Evolutionary conservation across 2,888 invertebrate genomes (phyloP).

Genomic region (Sthenelais limicola): DNA sequence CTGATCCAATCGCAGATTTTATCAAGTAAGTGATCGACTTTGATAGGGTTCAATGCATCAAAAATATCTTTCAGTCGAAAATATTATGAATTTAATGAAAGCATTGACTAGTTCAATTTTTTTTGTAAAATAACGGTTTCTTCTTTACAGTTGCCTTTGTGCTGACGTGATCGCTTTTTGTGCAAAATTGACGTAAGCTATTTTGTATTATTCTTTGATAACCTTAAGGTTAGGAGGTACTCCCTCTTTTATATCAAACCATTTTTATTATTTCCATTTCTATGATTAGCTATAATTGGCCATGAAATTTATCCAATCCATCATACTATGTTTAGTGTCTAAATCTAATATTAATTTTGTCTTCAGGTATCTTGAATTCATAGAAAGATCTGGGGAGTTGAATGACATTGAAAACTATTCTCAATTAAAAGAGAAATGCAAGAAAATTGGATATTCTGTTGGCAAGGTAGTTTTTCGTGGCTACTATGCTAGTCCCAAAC

Average conservation of each 20-base stretch:
- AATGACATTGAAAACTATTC: constrained; percentile 63
- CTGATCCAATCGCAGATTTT: constrained; percentile 69
- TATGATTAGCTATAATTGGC: no score
- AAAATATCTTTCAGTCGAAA: not conserved
- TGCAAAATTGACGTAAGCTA: constrained; percentile 62
- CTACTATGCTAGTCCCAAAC: constrained; percentile 64
- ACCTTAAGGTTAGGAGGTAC: no score
- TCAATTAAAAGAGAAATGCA: constrained; percentile 62
- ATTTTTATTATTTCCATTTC: no score
- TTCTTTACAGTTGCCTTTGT: constrained; percentile 61
- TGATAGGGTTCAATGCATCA: not conserved
- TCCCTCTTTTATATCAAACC: no score
- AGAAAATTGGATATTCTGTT: constrained; percentile 62
- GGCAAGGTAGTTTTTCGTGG: constrained; percentile 69
- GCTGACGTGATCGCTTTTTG: constrained; percentile 68
- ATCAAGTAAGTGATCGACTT: constrained; percentile 61
- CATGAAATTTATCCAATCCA: no score
- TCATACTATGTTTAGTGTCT: no score
- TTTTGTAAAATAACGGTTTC: constrained; percentile 36
- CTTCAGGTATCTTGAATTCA: constrained; percentile 68
- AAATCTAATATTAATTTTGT: no score
- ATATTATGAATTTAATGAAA: no score
- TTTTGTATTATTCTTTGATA: no score
- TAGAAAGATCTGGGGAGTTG: constrained; percentile 63
- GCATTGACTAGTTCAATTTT: not conserved